These are phyloP conservation scores for Drosophila crucigera DNA, from an alignment of 2,888 invertebrate species.

Conservation along the genomic window DNA sequence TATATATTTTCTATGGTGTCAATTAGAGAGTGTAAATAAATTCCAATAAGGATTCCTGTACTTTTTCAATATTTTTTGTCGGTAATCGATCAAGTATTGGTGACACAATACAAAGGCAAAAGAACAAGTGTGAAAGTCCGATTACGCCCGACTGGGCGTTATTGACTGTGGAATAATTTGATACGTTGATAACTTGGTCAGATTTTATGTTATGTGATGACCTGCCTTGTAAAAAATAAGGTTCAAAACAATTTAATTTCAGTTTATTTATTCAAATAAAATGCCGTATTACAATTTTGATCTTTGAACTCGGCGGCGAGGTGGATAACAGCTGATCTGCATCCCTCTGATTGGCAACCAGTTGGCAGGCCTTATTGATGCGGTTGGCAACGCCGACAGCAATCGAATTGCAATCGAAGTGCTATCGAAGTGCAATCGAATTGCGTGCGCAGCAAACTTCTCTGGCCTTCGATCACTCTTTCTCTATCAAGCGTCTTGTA, in stretches of 20 bases:
- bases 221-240: not conserved
- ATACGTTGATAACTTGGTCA: not conserved
- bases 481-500: not conserved
- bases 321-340: not conserved
- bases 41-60: accelerated
- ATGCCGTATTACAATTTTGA: not conserved
- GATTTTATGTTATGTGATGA: not conserved
- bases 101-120: not conserved
- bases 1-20: not conserved
- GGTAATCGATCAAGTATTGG: not conserved
- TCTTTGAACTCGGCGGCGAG: not conserved
- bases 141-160: too few species aligned
- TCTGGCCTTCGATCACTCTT: not conserved
- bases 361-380: not conserved
- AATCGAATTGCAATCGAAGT: not conserved
- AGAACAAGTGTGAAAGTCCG: not conserved
- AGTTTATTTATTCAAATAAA: not conserved
- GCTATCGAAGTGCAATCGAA: not conserved
- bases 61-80: not conserved
- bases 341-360: not conserved
- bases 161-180: too few species aligned
- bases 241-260: not conserved
- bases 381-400: not conserved
- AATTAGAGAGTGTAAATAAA: accelerated
- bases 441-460: not conserved